Evolutionary conservation across 1,140 invertebrate genomes (phyloP).

Genomic region (Drosophila rhopaloa): DNA sequence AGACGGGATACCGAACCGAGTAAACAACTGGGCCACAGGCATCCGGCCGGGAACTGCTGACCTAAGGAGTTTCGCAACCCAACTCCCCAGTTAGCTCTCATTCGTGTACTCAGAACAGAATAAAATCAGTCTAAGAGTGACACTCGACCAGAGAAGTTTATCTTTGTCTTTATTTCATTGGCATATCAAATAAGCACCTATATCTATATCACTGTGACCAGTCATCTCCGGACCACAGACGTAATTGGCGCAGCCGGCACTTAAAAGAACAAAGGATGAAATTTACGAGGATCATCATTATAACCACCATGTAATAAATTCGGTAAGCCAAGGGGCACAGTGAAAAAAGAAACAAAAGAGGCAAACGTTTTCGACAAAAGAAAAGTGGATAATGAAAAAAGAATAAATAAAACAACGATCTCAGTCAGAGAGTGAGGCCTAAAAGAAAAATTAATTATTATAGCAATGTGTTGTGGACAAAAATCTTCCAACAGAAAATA

Average conservation of each 20-base stretch:
- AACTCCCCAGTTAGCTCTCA: too few relatives aligned
- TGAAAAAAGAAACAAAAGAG: not conserved
- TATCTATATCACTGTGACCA: not conserved
- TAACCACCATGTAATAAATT: conserved; percentile 1
- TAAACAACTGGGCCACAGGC: too few relatives aligned
- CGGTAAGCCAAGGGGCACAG: not conserved
- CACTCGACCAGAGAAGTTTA: too few relatives aligned
- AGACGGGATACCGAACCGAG: too few relatives aligned
- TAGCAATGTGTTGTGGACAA: not conserved
- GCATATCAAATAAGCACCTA: too few relatives aligned
- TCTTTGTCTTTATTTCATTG: too few relatives aligned
- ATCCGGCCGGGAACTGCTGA: too few relatives aligned
- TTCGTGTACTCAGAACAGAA: too few relatives aligned
- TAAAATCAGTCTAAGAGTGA: too few relatives aligned
- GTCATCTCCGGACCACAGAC: not conserved
- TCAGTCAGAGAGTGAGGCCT: conserved; percentile 1
- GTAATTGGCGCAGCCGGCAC: not conserved
- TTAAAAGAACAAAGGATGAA: conserved; percentile 1
- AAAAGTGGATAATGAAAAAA: not conserved
- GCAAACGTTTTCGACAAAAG: not conserved
- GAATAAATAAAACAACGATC: not conserved
- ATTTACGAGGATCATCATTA: conserved; percentile 1
- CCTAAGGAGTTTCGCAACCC: too few relatives aligned
- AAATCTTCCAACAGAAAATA: not conserved
- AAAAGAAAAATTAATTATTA: conserved; percentile 1